These are phyloP conservation scores for Galaxias olidus DNA, from an alignment of 2,797 vertebrate species.

Conservation along the genomic window DNA sequence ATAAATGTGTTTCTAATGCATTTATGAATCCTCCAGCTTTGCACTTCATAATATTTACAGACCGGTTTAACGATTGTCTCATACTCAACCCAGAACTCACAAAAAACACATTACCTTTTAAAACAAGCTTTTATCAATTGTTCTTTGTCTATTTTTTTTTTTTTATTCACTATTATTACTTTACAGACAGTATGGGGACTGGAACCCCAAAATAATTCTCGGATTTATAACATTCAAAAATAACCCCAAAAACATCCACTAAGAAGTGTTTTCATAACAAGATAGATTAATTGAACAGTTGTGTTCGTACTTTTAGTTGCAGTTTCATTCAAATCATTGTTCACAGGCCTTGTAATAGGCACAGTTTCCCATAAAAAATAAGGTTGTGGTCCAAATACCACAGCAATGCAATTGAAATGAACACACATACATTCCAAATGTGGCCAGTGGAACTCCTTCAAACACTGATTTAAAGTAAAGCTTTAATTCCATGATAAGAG, in stretches of 20 bases:
- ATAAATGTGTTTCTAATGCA: background rate
- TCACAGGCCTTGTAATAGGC: conserved; percentile 47
- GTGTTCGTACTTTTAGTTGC: conserved; percentile 21
- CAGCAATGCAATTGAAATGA: conserved; percentile 43
- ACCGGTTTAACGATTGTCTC: conserved; percentile 78
- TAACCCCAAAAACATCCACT: conserved; percentile 67
- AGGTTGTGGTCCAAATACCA: conserved; percentile 59
- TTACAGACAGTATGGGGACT: conserved; percentile 70
- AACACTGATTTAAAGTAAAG: conserved; percentile 69
- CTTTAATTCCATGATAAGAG: conserved; percentile 70
- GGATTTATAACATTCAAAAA: conserved; percentile 71
- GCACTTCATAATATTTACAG: conserved; percentile 58
- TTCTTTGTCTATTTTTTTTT: conserved; percentile 21
- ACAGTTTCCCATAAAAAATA: conserved; percentile 60
- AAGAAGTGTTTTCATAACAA: conserved; percentile 63
- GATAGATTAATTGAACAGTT: conserved; percentile 68
- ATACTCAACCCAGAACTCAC: conserved; percentile 60
- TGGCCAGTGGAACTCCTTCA: conserved; percentile 53
- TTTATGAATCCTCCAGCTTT: conserved; percentile 47
- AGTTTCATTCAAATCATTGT: conserved; percentile 50
- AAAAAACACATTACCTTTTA: conserved; percentile 60
- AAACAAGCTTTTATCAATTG: conserved; percentile 37
- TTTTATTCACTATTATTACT: conserved; percentile 63
- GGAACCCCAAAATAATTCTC: conserved; percentile 37
- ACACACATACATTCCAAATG: conserved; percentile 74